Conservation (phyloP, 2,797 vertebrate species). For the Enteromius radiatus region DNA sequence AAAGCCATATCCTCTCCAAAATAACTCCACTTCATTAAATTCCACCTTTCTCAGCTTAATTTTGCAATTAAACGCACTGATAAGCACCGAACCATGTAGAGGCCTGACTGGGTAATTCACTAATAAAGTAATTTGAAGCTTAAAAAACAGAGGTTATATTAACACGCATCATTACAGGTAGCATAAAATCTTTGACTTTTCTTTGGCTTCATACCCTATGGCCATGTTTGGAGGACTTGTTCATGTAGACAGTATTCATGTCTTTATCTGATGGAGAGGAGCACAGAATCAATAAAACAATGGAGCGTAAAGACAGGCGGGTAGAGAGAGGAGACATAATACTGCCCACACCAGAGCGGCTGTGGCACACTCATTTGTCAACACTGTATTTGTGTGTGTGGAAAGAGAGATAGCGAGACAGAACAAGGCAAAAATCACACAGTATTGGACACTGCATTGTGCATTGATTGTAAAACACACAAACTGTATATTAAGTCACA, state of each 20-base stretch:
- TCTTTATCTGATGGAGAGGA: conserved; percentile 52
- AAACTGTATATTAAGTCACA: background rate
- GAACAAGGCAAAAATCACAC: background rate
- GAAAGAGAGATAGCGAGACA: background rate
- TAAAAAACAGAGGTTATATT: background rate
- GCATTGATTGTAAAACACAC: background rate
- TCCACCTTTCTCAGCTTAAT: background rate
- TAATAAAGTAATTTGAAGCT: background rate
- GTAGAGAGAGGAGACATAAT: conserved; percentile 66
- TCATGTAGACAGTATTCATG: conserved; percentile 52
- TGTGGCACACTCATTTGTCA: conserved; percentile 69
- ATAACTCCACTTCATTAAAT: conserved; percentile 10
- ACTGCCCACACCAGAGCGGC: conserved; percentile 56
- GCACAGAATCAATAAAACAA: conserved; percentile 67
- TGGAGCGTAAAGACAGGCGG: conserved; percentile 55
- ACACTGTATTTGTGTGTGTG: conserved; percentile 18
- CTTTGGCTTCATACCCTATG: background rate
- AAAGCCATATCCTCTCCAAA: background rate
- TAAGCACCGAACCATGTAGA: background rate
- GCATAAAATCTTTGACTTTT: background rate
- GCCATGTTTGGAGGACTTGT: background rate
- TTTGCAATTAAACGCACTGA: conserved; percentile 17
- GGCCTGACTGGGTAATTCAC: background rate
- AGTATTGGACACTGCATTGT: background rate
- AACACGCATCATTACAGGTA: background rate